These are phyloP conservation scores for Horisme vitalbata DNA, from an alignment of 2,888 invertebrate species.

Conservation along the genomic window DNA sequence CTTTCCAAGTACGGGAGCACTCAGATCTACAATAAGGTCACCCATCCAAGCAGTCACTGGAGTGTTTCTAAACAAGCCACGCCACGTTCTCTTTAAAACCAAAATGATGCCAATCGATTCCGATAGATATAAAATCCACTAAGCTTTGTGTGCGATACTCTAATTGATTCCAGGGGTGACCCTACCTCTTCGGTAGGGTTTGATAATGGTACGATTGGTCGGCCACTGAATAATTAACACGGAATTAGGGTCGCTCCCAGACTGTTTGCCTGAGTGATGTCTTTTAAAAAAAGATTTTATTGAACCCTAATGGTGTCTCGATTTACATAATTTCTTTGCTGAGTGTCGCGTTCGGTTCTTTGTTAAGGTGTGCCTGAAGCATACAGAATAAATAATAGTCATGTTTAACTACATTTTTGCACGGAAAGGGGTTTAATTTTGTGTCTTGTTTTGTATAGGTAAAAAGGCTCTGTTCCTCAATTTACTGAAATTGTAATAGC, in stretches of 20 bases:
- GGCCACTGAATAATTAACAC: constrained; percentile 68
- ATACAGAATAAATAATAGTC: not conserved
- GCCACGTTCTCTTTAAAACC: too few relatives aligned
- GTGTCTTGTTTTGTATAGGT: too few relatives aligned
- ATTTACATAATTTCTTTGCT: constrained; percentile 47
- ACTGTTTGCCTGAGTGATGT: constrained; percentile 63
- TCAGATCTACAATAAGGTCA: too few relatives aligned
- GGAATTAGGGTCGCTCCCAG: constrained; percentile 53
- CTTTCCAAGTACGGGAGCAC: too few relatives aligned
- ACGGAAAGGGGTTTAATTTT: too few relatives aligned
- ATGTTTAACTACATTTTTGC: not conserved
- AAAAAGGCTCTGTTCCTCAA: too few relatives aligned
- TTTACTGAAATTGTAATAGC: too few relatives aligned
- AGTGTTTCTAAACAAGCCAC: too few relatives aligned
- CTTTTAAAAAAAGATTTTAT: constrained; percentile 53
- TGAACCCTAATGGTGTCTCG: constrained; percentile 45
- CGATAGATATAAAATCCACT: constrained; percentile 2
- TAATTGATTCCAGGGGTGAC: constrained; percentile 66
- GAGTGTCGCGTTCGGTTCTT: constrained; percentile 31
- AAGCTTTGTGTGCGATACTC: constrained; percentile 43
- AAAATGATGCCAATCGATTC: not conserved
- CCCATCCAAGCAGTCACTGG: too few relatives aligned
- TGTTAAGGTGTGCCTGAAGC: constrained; percentile 28
- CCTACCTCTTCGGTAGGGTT: constrained; percentile 35
- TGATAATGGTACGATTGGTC: constrained; percentile 53